Evolutionary conservation across 2,113 vertebrate species (phyloP).

Genomic region (Tympanuchus pallidicinctus): DNA sequence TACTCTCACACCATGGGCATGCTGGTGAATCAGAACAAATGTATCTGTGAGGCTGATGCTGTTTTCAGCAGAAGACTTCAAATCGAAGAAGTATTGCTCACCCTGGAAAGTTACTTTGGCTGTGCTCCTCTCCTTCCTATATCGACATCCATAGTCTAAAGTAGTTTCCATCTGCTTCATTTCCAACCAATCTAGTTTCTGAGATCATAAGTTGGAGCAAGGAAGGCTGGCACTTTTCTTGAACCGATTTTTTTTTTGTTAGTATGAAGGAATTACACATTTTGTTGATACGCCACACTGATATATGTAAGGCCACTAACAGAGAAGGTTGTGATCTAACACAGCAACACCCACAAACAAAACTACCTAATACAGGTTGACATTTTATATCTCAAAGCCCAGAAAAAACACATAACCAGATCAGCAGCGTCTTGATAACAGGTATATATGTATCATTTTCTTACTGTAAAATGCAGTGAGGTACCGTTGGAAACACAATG

Average conservation of each 20-base stretch:
- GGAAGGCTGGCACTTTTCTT: background rate
- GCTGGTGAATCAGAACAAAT: rapidly evolving
- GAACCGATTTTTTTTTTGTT: background rate
- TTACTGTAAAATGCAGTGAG: background rate
- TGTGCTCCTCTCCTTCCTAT: background rate
- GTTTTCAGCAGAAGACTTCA: background rate
- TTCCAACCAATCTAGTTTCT: background rate
- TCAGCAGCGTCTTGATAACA: background rate
- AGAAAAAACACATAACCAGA: background rate
- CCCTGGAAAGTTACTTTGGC: background rate
- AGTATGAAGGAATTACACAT: background rate
- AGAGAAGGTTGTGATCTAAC: background rate
- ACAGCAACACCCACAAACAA: background rate
- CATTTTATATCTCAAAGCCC: background rate
- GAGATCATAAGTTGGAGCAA: background rate
- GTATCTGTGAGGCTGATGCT: background rate
- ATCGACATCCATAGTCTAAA: background rate
- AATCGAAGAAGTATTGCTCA: background rate
- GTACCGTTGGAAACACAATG: background rate
- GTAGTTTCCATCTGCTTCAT: background rate
- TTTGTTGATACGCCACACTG: background rate
- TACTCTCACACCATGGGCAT: background rate
- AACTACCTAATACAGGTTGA: rapidly evolving
- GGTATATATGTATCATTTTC: background rate
- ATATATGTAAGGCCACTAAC: background rate